Percentiles rank a stretch among this genome's conserved stretches.
These are phyloP conservation scores for Phyllotreta striolata DNA, from an alignment of 2,888 invertebrate genomes.

Conservation along the genomic window DNA sequence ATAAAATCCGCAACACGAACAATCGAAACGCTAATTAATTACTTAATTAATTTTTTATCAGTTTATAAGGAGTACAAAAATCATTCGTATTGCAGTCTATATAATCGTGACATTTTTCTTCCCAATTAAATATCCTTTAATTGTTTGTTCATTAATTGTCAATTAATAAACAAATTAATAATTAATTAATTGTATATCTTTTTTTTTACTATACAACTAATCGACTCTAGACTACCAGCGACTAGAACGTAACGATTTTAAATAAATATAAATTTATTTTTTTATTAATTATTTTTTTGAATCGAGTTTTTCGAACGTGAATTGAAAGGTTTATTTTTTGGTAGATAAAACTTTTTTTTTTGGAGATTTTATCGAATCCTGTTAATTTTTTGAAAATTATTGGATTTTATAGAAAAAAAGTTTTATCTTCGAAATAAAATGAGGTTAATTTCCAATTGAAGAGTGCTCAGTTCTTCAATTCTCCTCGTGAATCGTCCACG, in stretches of 20 bases:
- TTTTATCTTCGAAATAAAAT: too few species aligned
- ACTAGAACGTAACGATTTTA: slow-evolving; percentile 44
- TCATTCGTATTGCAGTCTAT: slow-evolving; percentile 17
- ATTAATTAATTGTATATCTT: not conserved
- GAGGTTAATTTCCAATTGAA: slow-evolving; percentile 22
- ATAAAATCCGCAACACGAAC: slow-evolving; percentile 14
- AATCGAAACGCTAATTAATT: slow-evolving; percentile 20
- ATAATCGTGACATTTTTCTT: slow-evolving; percentile 9
- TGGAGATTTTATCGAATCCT: too few species aligned
- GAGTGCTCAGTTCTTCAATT: slow-evolving; percentile 33
- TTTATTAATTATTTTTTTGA: slow-evolving; percentile 30
- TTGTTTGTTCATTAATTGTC: too few species aligned
- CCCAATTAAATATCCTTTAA: not conserved
- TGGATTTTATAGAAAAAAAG: too few species aligned
- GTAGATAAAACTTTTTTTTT: too few species aligned
- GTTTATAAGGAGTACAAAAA: slow-evolving; percentile 22
- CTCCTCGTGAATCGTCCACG: slow-evolving; percentile 11
- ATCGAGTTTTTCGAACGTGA: slow-evolving; percentile 8
- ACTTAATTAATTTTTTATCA: slow-evolving; percentile 5
- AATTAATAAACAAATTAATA: slow-evolving; percentile 1
- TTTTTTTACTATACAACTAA: slow-evolving; percentile 28
- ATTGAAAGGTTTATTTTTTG: too few species aligned
- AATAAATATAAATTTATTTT: slow-evolving; percentile 40
- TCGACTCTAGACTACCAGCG: slow-evolving; percentile 48
- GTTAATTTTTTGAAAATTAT: too few species aligned